Base-by-base conservation (phyloP, 2,113 vertebrate genomes). In the Henicopernis longicauda region DNA sequence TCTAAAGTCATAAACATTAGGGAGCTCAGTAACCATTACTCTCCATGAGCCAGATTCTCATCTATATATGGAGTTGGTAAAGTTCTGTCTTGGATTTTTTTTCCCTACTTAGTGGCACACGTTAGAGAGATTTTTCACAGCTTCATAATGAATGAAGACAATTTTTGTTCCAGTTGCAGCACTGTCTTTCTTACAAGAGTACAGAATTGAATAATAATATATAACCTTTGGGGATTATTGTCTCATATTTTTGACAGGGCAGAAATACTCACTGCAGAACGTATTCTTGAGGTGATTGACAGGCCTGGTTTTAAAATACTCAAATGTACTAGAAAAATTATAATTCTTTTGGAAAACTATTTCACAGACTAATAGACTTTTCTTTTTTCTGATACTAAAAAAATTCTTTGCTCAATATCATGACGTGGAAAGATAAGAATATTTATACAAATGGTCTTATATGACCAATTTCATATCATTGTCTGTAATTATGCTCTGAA, bases 151-250 rank as follows among this genome's bases (percentile, higher is more conserved):
- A 95, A 86, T 70, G n/a, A 95, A 82, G 85, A 77, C 82, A 89
- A 19, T 92, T 95, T 96, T 86, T 90, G 18, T 77, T 94, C 55
- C 50, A 63, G 59, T 89, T 93, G 57, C 50, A 78, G 74, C 72
- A 47, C 13, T 93, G 49, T 89, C 67, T 82, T 93, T 90, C 38
- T 83, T 93, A 65, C 16, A 76, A 45, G 38, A 52, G 25, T 76
- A 44, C 17, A 57, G 86, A 93, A 86, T 36, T 78, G 80, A 86
- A 93, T 88, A 92, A 82, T 84, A 95, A 84, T 86, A 27, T 59
- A 32, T 86, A 89, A 90, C 80, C 86, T 95, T 93, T 95, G 29
- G 92, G 82, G 82, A 83, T 90, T 85, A 65, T 94, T 95, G 74
- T 77, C 47, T 96, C 59, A 7, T 80, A n/a, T 87, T 95, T 94